Evolutionary conservation across 1,140 invertebrate genomes (phyloP), one percentile per base, ranked within the genome.

Genomic region (Solen grandis): DNA sequence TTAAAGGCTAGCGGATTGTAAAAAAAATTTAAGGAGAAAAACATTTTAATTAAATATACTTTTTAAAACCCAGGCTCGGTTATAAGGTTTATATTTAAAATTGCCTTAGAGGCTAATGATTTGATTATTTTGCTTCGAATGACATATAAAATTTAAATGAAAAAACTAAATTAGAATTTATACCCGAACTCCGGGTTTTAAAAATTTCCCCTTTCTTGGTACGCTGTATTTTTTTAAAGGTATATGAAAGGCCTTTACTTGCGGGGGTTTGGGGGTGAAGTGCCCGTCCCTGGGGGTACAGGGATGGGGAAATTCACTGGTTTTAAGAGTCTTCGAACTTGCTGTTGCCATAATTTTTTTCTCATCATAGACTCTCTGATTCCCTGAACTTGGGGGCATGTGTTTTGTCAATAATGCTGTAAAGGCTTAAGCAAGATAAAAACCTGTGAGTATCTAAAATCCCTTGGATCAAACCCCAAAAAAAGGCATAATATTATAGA

Each of bases 381-480:
- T 25, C 69, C 69, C 19, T 2, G 4, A n/a, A 73, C 3, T 16
- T 73, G 54, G 2, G 69, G 8, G n/a, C 69, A 10, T 41, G 29
- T 8, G 54, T 59, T 2, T 8, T n/a, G 2, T 55, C 4, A 13
- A 59, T 8, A 0, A 73, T 3, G 3, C 54, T 36, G 46, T 73
- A 52, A 8, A 73, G 22, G 25, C 54, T 73, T 55, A 4, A 73
- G n/a, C 3, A 73, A 16, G 31, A 1, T 38, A 59, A 52, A 73
- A n/a, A 73, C 31, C 69, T 55, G 3, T 60, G 33, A 73, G 60
- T 25, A 52, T 55, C 19, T 8, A 1, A n/a, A 52, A 59, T 25
- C 54, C 69, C 14, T 22, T 52, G 27, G 52, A 73, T 55, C 57
- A 38, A 52, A 52, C 57, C 31, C 69, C 60, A 27, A 14, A 59